Evolutionary conservation across 2,797 vertebrate species (phyloP).

Genomic region (Galagoides demidoff): DNA sequence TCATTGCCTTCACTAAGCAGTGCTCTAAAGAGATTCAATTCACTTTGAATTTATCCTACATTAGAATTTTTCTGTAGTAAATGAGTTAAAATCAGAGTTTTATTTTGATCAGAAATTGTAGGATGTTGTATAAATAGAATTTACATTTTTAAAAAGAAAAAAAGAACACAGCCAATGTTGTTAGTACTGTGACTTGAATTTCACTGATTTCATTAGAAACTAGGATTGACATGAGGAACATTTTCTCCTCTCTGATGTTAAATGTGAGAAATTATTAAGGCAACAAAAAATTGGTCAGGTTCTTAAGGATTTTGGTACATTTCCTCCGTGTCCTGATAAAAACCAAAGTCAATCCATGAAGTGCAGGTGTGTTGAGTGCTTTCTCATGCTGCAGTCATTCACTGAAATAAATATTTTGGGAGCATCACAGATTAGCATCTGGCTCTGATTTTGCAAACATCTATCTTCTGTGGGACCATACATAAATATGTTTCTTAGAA

Average conservation of each 20-base stretch:
- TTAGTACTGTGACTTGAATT: neutral
- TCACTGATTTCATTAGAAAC: slow-evolving; percentile 32
- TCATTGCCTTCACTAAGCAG: neutral
- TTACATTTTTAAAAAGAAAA: neutral
- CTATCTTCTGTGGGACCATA: neutral
- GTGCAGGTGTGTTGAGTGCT: neutral
- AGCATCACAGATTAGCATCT: neutral
- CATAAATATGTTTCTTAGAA: neutral
- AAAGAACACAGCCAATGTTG: neutral
- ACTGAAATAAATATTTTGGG: neutral
- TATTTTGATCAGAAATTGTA: slow-evolving; percentile 23
- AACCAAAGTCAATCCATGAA: no score
- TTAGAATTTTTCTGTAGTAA: neutral
- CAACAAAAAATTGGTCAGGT: neutral
- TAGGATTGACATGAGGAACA: neutral
- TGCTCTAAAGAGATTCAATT: slow-evolving; percentile 24
- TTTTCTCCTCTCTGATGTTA: neutral
- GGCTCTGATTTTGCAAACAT: neutral
- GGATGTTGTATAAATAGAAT: neutral
- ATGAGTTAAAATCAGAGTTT: slow-evolving; percentile 38
- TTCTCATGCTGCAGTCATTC: neutral
- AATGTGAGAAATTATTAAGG: neutral
- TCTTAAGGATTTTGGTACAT: neutral
- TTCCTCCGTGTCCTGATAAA: neutral
- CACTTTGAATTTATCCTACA: slow-evolving; percentile 35